Base-by-base conservation (phyloP, 2,797 vertebrate species). In the Tachyglossus aculeatus region DNA sequence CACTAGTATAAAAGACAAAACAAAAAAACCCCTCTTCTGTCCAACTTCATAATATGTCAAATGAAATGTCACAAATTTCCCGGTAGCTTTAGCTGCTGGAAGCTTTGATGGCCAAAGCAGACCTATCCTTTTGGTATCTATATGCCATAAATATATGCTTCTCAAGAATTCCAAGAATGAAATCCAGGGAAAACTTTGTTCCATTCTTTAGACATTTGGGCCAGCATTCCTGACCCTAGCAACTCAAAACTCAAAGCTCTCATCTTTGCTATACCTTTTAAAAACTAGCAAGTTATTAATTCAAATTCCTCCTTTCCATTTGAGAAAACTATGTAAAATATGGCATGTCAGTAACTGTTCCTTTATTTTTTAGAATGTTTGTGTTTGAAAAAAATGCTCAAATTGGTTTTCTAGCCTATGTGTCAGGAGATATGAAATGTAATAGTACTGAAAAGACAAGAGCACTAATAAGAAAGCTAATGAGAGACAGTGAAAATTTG, bases 291-390 rank as follows among this genome's bases (percentile, higher is more conserved):
- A n/a, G n/a, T 56, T 67, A 54, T 68, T 32, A 53, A 37, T 16
- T 73, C 45, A 61, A 53, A 70, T 69, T 40, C 66, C 67, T 59
- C 61, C 15, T 34, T 77, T 69, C 55, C 32, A 64, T 54, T 57
- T 71, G 14, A 44, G 24, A 8, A 65, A 50, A 52, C 59, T 75
- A 67, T 40, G 15, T 36, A 55, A 72, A 19, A 1, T 31, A 48
- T 15, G 27, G 31, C 2, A 31, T n/a, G n/a, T 52, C 37, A 38
- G 14, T 77, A 80, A 69, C 47, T 56, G 2, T 33, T 1, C 9
- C 24, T 22, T 29, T 3, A 6, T 40, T 60, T 16, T 22, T 55
- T 45, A 39, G 34, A 25, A 5, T 8, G 41, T 1, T 63, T 67
- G 16, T 32, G 9, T 58, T 32, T 63, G 3, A 77, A 52, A 24